Percentiles rank a stretch among this genome's conserved stretches.
phyloP scores from a whole-genome alignment of 2,797 vertebrate genomes.

The Delichon dasypus region DNA sequence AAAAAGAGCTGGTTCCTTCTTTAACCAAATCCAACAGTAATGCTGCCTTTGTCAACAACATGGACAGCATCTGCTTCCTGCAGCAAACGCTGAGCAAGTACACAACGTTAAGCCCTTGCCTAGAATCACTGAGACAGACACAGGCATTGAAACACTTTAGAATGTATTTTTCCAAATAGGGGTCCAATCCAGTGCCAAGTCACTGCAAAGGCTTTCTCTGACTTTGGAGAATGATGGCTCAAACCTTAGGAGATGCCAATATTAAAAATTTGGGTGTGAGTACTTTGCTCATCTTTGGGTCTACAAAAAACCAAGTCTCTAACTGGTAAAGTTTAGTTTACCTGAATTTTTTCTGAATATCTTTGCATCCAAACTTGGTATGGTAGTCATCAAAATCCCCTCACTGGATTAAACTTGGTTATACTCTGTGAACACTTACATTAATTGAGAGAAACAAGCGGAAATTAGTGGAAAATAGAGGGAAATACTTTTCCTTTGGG shows the following conservation, averaged over 20 bases:
- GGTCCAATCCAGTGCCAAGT: background rate
- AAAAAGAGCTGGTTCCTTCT: background rate
- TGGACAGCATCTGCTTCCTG: conserved; percentile 21
- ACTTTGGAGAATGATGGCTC: background rate
- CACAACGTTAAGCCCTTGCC: background rate
- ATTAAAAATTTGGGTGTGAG: background rate
- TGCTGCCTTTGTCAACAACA: background rate
- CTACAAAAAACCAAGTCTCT: background rate
- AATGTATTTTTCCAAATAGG: background rate
- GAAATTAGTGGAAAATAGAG: background rate
- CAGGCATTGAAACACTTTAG: background rate
- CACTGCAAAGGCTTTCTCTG: background rate
- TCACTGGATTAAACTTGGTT: background rate
- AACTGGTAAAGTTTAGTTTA: background rate
- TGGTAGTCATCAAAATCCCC: background rate
- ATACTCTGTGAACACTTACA: background rate
- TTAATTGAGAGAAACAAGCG: background rate
- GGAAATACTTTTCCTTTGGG: background rate
- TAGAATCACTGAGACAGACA: background rate
- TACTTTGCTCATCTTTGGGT: background rate
- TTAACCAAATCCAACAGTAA: conserved; percentile 8
- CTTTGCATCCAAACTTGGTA: background rate
- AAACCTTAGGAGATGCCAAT: background rate
- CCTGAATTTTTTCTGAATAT: background rate
- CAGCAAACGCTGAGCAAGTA: background rate